Evolutionary conservation across 2,888 invertebrate species (phyloP).

Genomic region (Geophilus truncorum): DNA sequence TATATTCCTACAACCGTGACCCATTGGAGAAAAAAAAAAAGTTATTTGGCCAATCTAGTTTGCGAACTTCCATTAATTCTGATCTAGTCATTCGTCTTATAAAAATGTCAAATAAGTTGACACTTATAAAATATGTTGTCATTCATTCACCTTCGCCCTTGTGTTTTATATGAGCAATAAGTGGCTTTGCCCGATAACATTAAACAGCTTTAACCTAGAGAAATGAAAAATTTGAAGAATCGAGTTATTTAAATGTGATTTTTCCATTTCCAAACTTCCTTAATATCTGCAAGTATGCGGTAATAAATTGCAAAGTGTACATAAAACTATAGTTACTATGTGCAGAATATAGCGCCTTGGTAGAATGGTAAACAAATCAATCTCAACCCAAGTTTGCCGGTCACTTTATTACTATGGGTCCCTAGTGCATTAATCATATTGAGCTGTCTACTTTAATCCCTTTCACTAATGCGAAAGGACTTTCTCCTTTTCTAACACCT

Average conservation of each 20-base stretch:
- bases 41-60: background rate
- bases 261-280: background rate
- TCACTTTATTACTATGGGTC: constrained; percentile 4
- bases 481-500: background rate
- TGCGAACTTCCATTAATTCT: background rate
- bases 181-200: no score
- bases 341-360: background rate
- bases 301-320: background rate
- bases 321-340: no score
- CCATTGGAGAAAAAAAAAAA: background rate
- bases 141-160: background rate
- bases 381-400: background rate
- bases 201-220: no score
- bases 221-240: background rate
- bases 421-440: background rate
- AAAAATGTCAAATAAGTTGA: background rate
- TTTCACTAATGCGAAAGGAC: background rate
- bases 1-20: background rate
- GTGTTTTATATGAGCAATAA: background rate
- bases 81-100: background rate
- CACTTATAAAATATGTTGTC: background rate
- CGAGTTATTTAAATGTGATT: background rate
- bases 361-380: constrained; percentile 3
- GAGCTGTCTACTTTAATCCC: background rate
- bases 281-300: background rate